Conservation (phyloP, 1,140 invertebrate species). For the Hormaphis cornu region DNA sequence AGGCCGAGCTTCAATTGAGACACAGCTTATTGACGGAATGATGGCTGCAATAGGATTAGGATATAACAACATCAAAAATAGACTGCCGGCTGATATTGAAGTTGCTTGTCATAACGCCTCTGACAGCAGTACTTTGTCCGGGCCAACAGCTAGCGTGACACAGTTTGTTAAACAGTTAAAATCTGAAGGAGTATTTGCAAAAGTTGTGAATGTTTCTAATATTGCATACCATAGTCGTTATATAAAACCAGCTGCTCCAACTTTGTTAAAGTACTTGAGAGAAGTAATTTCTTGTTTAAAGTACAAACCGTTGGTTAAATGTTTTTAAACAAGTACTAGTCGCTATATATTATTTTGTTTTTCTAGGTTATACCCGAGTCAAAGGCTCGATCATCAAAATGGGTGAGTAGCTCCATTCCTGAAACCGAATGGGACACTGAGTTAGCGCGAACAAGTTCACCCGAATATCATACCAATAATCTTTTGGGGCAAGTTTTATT, state of each 20-base stretch:
- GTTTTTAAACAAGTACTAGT: background rate
- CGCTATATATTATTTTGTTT: background rate
- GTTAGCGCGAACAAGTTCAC: conserved; percentile 48
- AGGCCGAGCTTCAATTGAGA: conserved; percentile 51
- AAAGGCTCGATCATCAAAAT: conserved; percentile 47
- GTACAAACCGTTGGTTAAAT: background rate
- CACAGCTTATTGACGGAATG: conserved; percentile 46
- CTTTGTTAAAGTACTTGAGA: conserved; percentile 59
- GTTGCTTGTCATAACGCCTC: conserved; percentile 63
- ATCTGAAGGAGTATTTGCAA: conserved; percentile 65
- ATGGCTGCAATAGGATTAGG: conserved; percentile 56
- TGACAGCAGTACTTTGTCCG: conserved; percentile 62
- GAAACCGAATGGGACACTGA: conserved; percentile 42
- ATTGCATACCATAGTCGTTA: conserved; percentile 70
- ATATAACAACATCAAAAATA: conserved; percentile 48
- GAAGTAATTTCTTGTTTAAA: conserved; percentile 47
- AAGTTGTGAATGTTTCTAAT: conserved; percentile 57
- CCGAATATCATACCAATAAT: conserved; percentile 63
- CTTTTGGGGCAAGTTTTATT: conserved; percentile 51
- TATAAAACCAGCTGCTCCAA: conserved; percentile 61
- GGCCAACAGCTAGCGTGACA: conserved; percentile 48
- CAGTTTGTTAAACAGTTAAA: conserved; percentile 45
- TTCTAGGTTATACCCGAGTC: conserved; percentile 47
- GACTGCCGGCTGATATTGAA: conserved; percentile 55
- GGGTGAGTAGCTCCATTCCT: conserved; percentile 55